Evolutionary conservation across 2,113 vertebrate species (phyloP).

Genomic region (Glaucidium brasilianum): DNA sequence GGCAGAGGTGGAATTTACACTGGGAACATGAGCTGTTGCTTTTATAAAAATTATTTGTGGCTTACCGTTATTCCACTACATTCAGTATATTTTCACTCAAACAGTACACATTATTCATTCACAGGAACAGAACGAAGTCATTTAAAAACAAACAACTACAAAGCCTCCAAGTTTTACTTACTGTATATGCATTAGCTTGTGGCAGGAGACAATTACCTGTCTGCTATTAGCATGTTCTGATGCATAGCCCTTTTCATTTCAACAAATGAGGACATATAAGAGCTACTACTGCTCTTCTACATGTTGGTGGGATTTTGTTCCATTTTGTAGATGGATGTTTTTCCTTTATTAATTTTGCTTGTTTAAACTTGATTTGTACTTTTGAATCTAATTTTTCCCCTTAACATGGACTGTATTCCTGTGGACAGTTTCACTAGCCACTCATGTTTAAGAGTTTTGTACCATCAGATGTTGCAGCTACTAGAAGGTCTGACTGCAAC

Average conservation of each 20-base stretch:
- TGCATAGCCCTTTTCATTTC: neutral
- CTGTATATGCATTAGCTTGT: neutral
- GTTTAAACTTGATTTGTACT: neutral
- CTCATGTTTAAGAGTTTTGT: neutral
- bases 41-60: neutral
- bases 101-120: neutral
- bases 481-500: neutral
- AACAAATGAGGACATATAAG: neutral
- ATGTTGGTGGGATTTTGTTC: fast-evolving
- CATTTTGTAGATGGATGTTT: neutral
- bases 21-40: neutral
- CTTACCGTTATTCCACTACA: neutral
- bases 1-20: neutral
- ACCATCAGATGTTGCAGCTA: neutral
- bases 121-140: neutral
- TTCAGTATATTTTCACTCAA: neutral
- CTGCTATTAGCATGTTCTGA: neutral
- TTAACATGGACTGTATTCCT: neutral
- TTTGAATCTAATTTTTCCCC: neutral
- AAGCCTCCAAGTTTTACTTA: neutral
- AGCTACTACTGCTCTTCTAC: neutral
- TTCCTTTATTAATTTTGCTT: neutral
- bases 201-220: neutral
- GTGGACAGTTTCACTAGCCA: neutral
- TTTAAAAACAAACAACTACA: neutral